A percentile compares a stretch with the other conserved stretches of the same genome.
Evolutionary conservation across 1,140 invertebrate genomes (phyloP).

Genomic region (Drosophila nasuta): DNA sequence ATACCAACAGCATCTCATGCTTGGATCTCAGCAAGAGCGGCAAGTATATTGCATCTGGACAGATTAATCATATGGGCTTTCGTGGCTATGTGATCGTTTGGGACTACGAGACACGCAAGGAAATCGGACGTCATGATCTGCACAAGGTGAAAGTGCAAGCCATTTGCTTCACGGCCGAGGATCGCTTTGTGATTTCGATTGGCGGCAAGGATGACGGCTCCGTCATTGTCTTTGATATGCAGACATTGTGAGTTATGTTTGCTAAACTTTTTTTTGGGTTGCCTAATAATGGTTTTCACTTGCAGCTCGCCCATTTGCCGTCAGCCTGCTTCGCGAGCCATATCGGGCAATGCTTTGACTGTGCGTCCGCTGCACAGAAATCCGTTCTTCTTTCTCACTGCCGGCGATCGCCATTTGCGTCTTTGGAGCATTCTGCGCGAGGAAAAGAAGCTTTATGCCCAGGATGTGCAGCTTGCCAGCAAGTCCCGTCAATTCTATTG

Average conservation of each 20-base stretch:
- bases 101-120: constrained; percentile 89
- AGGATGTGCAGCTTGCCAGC: constrained; percentile 90
- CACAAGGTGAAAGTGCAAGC: constrained; percentile 95
- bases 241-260: constrained; percentile 84
- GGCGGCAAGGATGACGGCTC: constrained; percentile 95
- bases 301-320: constrained; percentile 87
- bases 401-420: constrained; percentile 88
- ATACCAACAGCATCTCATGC: constrained; percentile 93
- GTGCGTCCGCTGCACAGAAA: constrained; percentile 87
- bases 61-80: constrained; percentile 95
- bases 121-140: constrained; percentile 89
- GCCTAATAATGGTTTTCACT: background rate
- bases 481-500: constrained; percentile 89
- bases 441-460: constrained; percentile 89
- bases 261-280: too few species aligned
- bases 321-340: constrained; percentile 87
- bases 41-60: constrained; percentile 93
- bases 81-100: constrained; percentile 95
- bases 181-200: constrained; percentile 92
- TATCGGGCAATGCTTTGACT: constrained; percentile 88
- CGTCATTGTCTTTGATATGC: constrained; percentile 91
- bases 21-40: constrained; percentile 91
- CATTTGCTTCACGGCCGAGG: constrained; percentile 92
- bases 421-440: constrained; percentile 92
- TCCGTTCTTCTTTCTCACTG: constrained; percentile 88